Conservation (phyloP, 2,797 vertebrate species). For the Betta splendens region DNA sequence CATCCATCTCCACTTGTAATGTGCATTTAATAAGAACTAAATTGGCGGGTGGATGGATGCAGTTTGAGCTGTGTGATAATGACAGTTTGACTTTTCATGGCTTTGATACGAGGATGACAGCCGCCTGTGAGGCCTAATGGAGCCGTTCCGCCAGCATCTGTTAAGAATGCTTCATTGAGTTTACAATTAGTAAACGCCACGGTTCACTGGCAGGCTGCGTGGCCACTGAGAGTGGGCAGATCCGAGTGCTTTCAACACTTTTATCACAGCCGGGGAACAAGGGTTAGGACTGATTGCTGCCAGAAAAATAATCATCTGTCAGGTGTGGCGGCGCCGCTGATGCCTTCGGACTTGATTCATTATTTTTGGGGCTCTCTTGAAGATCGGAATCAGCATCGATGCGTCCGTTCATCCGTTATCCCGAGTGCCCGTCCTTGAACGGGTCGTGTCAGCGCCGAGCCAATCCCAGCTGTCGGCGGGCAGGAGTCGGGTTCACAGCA, state of each 20-base stretch:
- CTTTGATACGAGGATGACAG: constrained; percentile 77
- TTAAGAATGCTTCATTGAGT: constrained; percentile 84
- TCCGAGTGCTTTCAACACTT: constrained; percentile 27
- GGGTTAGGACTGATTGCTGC: constrained; percentile 9
- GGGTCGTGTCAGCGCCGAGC: no score
- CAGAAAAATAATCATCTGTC: background rate
- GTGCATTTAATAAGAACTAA: constrained; percentile 83
- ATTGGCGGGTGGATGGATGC: constrained; percentile 74
- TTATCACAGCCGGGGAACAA: constrained; percentile 9
- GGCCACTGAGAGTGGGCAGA: constrained; percentile 52
- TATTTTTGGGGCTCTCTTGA: no score
- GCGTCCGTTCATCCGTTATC: no score
- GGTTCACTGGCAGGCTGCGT: constrained; percentile 69
- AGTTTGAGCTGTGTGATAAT: constrained; percentile 74
- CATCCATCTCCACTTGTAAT: constrained; percentile 77
- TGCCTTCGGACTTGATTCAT: no score
- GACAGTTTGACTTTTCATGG: constrained; percentile 80
- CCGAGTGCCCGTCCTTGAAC: no score
- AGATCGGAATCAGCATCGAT: no score
- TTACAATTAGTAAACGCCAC: constrained; percentile 82
- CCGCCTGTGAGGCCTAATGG: constrained; percentile 75
- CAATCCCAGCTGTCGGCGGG: no score
- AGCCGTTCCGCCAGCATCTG: constrained; percentile 82
- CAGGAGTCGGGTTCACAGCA: no score
- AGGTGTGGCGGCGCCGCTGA: background rate